Conservation (phyloP, 2,113 vertebrate species). For the Salvelinus sp. region DNA sequence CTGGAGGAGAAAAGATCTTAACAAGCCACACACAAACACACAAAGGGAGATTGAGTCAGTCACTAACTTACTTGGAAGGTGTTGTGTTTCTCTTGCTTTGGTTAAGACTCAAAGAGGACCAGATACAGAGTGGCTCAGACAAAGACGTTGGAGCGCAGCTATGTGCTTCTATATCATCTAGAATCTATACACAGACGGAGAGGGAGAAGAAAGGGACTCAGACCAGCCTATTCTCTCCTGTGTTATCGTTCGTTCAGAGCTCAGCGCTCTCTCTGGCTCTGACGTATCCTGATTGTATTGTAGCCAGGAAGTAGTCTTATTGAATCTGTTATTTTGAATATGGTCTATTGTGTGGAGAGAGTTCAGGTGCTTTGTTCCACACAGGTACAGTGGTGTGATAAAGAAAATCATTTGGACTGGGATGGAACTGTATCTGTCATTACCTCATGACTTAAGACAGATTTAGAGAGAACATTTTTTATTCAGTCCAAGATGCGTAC, state of each 20-base stretch:
- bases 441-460: conserved; percentile 44
- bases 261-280: conserved; percentile 49
- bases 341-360: conserved; percentile 59
- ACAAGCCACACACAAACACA: too few species aligned
- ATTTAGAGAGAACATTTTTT: conserved; percentile 35
- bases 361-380: conserved; percentile 51
- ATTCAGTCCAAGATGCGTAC: not conserved
- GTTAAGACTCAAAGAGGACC: conserved; percentile 59
- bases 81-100: conserved; percentile 52
- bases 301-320: conserved; percentile 52
- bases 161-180: conserved; percentile 71
- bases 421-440: conserved; percentile 58
- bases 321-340: conserved; percentile 47
- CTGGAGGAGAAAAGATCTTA: conserved; percentile 4
- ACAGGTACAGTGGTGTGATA: conserved; percentile 63
- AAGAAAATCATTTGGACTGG: conserved; percentile 53
- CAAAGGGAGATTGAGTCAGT: conserved; percentile 47
- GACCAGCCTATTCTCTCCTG: conserved; percentile 61
- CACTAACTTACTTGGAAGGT: conserved; percentile 38
- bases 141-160: conserved; percentile 58
- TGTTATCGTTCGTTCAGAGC: conserved; percentile 63
- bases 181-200: conserved; percentile 22
- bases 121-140: conserved; percentile 50
- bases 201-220: conserved; percentile 63
- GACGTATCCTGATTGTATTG: conserved; percentile 31